Conservation (phyloP, 2,113 vertebrate genomes). For the Serinus canaria region DNA sequence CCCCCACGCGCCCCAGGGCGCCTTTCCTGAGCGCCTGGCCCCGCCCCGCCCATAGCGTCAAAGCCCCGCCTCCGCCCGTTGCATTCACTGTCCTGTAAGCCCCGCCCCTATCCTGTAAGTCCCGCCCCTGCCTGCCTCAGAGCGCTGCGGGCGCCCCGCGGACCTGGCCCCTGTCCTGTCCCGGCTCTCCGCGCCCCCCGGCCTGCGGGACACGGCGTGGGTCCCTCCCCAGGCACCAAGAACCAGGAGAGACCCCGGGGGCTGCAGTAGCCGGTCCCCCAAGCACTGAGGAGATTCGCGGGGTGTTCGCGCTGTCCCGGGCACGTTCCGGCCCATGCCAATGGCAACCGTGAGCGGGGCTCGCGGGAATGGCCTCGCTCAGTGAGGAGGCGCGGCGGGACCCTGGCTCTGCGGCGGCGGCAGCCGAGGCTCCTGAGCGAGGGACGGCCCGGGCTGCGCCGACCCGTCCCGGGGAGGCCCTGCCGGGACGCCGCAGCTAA, state of each 20-base stretch:
- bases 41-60: background rate
- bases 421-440: background rate
- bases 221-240: background rate
- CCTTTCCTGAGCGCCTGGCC: fast-evolving
- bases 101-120: background rate
- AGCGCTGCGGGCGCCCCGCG: fast-evolving
- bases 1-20: background rate
- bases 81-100: fast-evolving
- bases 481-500: background rate
- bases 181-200: too few species aligned
- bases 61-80: too few species aligned
- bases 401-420: background rate
- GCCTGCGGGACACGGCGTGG: background rate
- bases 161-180: background rate
- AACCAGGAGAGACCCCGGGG: background rate
- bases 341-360: background rate
- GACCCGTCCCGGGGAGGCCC: background rate
- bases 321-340: background rate
- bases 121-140: fast-evolving
- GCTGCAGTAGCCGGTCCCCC: background rate
- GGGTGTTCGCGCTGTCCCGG: background rate
- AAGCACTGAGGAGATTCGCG: background rate
- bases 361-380: background rate
- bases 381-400: background rate
- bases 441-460: background rate